Percentiles rank a stretch among this genome's conserved stretches.
phyloP scores from a whole-genome alignment of 2,113 vertebrate genomes.

The Amphiprion ocellaris region DNA sequence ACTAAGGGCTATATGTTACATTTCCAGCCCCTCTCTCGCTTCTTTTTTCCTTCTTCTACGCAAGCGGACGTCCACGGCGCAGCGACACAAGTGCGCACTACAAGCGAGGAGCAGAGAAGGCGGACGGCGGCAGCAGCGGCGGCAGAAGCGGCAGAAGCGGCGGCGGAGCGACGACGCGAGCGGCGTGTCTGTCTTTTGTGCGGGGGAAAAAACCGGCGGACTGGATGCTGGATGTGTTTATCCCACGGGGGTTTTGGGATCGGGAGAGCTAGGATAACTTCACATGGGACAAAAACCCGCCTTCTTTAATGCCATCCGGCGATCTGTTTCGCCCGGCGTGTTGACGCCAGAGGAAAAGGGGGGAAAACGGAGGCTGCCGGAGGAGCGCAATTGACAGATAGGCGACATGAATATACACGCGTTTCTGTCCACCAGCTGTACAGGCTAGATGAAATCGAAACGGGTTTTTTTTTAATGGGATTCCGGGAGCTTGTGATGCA shows the following conservation, averaged over 20 bases:
- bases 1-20: constrained; percentile 55
- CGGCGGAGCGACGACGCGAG: constrained; percentile 56
- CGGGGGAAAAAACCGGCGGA: constrained; percentile 32
- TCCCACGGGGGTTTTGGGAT: constrained; percentile 46
- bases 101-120: constrained; percentile 21
- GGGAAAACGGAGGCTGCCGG: constrained; percentile 37
- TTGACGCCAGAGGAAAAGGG: constrained; percentile 65
- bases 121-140: neutral
- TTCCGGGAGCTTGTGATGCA: constrained; percentile 38
- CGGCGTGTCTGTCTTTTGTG: constrained; percentile 49
- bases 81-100: constrained; percentile 68
- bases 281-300: constrained; percentile 67
- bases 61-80: constrained; percentile 71
- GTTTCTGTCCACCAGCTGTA: constrained; percentile 60
- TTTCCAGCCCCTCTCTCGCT: constrained; percentile 56
- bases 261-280: constrained; percentile 66
- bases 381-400: constrained; percentile 64
- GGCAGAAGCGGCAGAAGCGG: neutral
- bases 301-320: constrained; percentile 57
- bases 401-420: constrained; percentile 68
- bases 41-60: constrained; percentile 44
- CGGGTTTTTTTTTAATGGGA: constrained; percentile 26
- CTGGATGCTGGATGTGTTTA: constrained; percentile 60
- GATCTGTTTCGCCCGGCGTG: constrained; percentile 68
- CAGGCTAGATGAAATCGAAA: constrained; percentile 39